Percentiles rank a stretch among this genome's conserved stretches.
Evolutionary conservation across 2,888 invertebrate genomes (phyloP).

Genomic region (Scaptomyza reducta): DNA sequence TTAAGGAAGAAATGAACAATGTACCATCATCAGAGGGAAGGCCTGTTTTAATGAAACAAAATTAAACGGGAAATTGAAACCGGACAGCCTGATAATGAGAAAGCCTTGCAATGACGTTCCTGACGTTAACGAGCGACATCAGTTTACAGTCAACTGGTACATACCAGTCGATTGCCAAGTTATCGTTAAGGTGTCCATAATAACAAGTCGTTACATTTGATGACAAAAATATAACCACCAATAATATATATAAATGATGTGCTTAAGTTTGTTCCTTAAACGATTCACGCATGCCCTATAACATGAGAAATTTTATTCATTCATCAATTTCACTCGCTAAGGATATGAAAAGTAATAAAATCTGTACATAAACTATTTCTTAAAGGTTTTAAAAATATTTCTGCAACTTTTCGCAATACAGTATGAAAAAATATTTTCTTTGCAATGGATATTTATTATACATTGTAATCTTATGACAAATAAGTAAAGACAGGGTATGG

Average conservation of each 20-base stretch:
- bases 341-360: not conserved
- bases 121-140: slow-evolving; percentile 55
- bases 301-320: no score
- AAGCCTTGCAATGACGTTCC: slow-evolving; percentile 56
- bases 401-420: no score
- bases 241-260: slow-evolving; percentile 25
- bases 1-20: slow-evolving; percentile 45
- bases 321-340: not conserved
- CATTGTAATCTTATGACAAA: not conserved
- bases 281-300: not conserved
- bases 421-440: no score
- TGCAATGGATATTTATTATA: no score
- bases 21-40: slow-evolving; percentile 20
- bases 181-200: slow-evolving; percentile 42
- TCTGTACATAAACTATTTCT: no score
- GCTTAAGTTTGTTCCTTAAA: not conserved
- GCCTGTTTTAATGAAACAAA: slow-evolving; percentile 68
- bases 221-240: slow-evolving; percentile 31
- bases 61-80: slow-evolving; percentile 77
- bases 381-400: no score
- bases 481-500: not conserved
- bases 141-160: slow-evolving; percentile 26
- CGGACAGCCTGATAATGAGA: slow-evolving; percentile 74
- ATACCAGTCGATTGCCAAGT: slow-evolving; percentile 43
- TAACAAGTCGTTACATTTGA: slow-evolving; percentile 54